Evolutionary conservation across 92 coral and sea anemone species (phyloP).

Genomic region (Porites rus): DNA sequence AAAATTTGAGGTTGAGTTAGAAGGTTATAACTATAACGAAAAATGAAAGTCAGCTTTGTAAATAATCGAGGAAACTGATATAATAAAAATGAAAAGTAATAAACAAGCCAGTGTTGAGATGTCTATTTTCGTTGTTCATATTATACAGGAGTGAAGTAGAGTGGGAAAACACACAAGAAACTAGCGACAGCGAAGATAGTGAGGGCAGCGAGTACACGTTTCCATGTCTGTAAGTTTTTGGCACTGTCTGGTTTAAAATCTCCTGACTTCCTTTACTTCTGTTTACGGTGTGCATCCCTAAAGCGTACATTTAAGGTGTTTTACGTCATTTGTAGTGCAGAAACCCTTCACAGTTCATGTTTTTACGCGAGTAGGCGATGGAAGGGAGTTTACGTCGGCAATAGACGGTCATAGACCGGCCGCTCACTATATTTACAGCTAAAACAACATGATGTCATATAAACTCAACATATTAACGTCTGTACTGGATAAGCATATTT

Average conservation of each 20-base stretch:
- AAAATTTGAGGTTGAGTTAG: no score
- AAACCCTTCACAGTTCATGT: slow-evolving; percentile 22
- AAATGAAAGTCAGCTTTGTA: not conserved
- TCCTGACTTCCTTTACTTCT: no score
- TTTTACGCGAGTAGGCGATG: not conserved
- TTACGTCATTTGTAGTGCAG: not conserved
- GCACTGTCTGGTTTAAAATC: no score
- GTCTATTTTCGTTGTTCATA: slow-evolving; percentile 19
- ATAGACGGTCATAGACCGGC: no score
- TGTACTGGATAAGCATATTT: slow-evolving; percentile 1
- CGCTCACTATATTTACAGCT: no score
- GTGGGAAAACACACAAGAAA: slow-evolving; percentile 34
- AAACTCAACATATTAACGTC: slow-evolving; percentile 5
- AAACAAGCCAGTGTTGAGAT: slow-evolving; percentile 10
- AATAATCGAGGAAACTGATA: not conserved
- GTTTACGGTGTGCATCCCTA: no score
- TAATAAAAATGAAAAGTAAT: slow-evolving; percentile 12
- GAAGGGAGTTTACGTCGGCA: no score
- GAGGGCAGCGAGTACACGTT: slow-evolving; percentile 55
- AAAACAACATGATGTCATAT: not conserved
- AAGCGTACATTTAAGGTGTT: no score
- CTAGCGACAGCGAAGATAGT: slow-evolving; percentile 31
- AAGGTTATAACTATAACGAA: not conserved
- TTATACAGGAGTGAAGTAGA: slow-evolving; percentile 26
- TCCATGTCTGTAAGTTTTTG: slow-evolving; percentile 51